A percentile compares a stretch with the other conserved stretches of the same genome.
Conservation (phyloP, 1,140 invertebrate species). For the Lasioglossum albipes region DNA sequence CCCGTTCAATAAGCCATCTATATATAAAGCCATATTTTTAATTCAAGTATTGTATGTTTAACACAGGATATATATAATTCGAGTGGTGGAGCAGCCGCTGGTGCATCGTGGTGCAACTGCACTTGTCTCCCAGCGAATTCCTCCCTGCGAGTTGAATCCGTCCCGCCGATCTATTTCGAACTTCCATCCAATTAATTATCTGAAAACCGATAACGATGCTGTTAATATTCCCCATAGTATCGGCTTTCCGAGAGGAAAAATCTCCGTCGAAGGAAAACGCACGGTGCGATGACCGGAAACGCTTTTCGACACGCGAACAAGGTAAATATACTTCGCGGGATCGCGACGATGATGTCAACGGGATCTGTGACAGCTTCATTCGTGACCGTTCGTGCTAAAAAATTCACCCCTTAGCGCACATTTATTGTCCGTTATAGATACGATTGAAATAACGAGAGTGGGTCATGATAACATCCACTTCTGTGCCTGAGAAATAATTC, state of each 20-base stretch:
- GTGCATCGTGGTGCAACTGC: background rate
- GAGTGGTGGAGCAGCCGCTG: background rate
- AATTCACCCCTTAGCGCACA: too few species aligned
- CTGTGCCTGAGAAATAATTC: too few species aligned
- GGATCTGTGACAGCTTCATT: background rate
- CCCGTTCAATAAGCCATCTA: too few species aligned
- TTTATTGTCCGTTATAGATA: too few species aligned
- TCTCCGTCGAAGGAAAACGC: background rate
- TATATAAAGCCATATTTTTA: too few species aligned
- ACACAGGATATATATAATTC: too few species aligned
- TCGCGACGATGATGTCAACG: too few species aligned
- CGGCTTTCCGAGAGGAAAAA: background rate
- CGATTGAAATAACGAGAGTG: too few species aligned
- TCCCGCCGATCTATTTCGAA: background rate
- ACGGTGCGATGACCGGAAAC: background rate
- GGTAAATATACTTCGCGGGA: background rate
- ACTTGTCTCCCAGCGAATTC: background rate
- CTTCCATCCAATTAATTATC: constrained; percentile 15
- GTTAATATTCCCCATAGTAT: background rate
- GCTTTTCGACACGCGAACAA: background rate
- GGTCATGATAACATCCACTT: too few species aligned
- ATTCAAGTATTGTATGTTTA: too few species aligned
- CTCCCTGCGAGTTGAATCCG: background rate
- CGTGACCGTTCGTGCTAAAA: background rate
- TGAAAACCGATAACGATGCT: background rate